Conservation (phyloP, 1,140 invertebrate genomes). For the Microvelia longipes region DNA sequence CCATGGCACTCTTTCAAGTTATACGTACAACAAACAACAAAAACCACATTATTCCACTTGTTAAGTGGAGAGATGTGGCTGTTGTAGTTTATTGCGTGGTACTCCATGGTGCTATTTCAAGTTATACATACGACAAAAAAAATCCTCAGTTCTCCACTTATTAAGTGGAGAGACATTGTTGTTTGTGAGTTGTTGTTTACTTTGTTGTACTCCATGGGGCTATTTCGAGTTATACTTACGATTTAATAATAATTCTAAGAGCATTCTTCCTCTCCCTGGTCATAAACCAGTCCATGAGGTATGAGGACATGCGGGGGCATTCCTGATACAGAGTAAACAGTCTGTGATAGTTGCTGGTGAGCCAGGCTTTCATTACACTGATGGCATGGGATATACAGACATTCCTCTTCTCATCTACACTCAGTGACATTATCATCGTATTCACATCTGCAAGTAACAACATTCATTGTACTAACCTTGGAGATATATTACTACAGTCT, state of each 20-base stretch:
- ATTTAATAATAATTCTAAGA: conserved; percentile 82
- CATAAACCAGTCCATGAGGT: conserved; percentile 94
- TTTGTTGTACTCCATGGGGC: background rate
- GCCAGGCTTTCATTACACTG: conserved; percentile 76
- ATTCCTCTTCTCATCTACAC: conserved; percentile 59
- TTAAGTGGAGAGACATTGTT: background rate
- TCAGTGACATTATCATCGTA: conserved; percentile 68
- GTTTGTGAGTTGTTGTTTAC: background rate
- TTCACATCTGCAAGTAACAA: conserved; percentile 88
- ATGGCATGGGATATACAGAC: conserved; percentile 75
- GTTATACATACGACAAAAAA: background rate
- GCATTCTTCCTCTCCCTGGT: conserved; percentile 79
- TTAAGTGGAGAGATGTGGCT: background rate
- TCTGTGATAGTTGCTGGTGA: conserved; percentile 73
- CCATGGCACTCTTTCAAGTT: too few relatives aligned
- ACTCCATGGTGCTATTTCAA: background rate
- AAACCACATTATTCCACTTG: conserved; percentile 1
- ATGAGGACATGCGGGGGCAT: conserved; percentile 88
- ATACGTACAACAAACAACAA: too few relatives aligned
- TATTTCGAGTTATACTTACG: conserved; percentile 54
- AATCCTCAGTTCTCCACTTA: background rate
- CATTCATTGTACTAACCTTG: too few relatives aligned
- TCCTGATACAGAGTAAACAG: conserved; percentile 78
- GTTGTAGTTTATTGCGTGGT: background rate
- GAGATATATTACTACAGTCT: too few relatives aligned